phyloP scores from a whole-genome alignment of 2,888 invertebrate species.

The Tortricodes alternella region DNA sequence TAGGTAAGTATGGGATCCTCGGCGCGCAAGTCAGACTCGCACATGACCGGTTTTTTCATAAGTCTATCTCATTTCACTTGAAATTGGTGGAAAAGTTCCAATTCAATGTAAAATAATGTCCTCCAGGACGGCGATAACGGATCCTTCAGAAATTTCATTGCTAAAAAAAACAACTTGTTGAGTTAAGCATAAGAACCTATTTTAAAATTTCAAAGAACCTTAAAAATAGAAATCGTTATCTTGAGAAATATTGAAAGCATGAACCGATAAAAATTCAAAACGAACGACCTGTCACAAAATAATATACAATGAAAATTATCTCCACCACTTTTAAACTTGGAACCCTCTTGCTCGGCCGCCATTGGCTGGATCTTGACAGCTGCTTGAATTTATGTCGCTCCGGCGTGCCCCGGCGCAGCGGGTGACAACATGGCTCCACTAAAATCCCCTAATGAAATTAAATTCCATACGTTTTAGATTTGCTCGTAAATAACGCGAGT shows the following conservation, averaged over 20 bases:
- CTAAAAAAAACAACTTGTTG: neutral
- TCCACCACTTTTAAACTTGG: constrained; percentile 78
- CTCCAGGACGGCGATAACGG: too few relatives aligned
- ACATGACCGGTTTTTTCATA: too few relatives aligned
- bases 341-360: constrained; percentile 56
- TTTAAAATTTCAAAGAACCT: constrained; percentile 40
- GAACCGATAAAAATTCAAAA: constrained; percentile 73
- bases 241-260: constrained; percentile 68
- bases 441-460: constrained; percentile 81
- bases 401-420: constrained; percentile 71
- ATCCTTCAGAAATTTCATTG: too few relatives aligned
- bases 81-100: too few relatives aligned
- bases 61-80: too few relatives aligned
- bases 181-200: neutral
- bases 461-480: constrained; percentile 80
- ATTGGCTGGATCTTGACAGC: constrained; percentile 78
- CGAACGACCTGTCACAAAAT: constrained; percentile 83
- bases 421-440: constrained; percentile 78
- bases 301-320: constrained; percentile 82
- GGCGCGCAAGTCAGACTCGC: too few relatives aligned
- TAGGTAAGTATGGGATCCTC: too few relatives aligned
- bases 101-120: too few relatives aligned
- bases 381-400: constrained; percentile 73
- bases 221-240: constrained; percentile 49
- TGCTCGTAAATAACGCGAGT: constrained; percentile 78